These are phyloP conservation scores for Carposina sasakii DNA, from an alignment of 1,140 invertebrate genomes.

Conservation along the genomic window DNA sequence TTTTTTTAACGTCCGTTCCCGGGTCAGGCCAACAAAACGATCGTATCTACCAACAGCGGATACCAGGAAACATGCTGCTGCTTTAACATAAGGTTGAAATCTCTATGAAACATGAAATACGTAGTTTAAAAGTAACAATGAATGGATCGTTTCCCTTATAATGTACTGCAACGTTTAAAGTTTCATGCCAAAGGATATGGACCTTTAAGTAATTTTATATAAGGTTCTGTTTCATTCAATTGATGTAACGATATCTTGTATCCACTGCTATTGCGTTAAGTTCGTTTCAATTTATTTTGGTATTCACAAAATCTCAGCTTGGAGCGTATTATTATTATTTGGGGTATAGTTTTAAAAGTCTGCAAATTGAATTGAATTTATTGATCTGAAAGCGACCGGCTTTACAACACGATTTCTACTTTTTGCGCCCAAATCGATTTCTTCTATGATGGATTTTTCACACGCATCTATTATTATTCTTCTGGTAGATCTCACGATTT, in stretches of 20 bases:
- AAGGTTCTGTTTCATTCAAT: conserved; percentile 21
- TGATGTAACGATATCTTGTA: conserved; percentile 17
- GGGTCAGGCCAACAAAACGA: conserved; percentile 28
- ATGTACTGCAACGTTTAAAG: conserved; percentile 63
- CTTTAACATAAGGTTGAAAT: conserved; percentile 25
- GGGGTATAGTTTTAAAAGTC: no score
- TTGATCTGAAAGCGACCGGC: no score
- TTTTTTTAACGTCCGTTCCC: conserved; percentile 67
- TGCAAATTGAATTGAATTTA: no score
- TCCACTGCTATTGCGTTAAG: conserved; percentile 35
- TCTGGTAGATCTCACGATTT: conserved; percentile 16
- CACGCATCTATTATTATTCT: conserved; percentile 26
- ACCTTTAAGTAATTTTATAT: conserved; percentile 33
- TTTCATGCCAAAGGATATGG: conserved; percentile 29
- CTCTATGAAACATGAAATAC: conserved; percentile 15
- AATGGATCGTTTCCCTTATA: conserved; percentile 69
- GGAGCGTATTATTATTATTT: neutral
- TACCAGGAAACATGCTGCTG: conserved; percentile 9
- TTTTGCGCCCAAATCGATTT: conserved; percentile 18
- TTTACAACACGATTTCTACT: conserved; percentile 27
- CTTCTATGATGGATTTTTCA: conserved; percentile 30
- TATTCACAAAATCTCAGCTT: conserved; percentile 31
- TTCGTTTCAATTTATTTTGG: conserved; percentile 49
- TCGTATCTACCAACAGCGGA: conserved; percentile 15
- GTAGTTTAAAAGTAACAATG: conserved; percentile 56